Evolutionary conservation across 2,888 invertebrate genomes (phyloP), one percentile per base, ranked within the genome.

Genomic region (Drosophila testacea): DNA sequence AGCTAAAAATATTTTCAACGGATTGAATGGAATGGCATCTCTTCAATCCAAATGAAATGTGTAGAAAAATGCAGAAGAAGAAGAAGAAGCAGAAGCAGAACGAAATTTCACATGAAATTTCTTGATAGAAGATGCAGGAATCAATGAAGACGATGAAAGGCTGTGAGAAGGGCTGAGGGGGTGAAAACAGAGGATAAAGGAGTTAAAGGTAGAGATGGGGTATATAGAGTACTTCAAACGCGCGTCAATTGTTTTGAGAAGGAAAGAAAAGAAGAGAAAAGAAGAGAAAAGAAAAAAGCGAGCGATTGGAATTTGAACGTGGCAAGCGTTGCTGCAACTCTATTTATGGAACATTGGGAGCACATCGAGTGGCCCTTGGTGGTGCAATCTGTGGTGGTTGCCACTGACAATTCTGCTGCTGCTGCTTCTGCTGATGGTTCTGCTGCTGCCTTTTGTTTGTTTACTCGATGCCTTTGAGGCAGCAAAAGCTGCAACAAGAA

Each of bases 281-380:
- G 5, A 28, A 69, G n/a, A 30, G 2, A 2, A 22, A 2, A 22
- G 2, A 30, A 22, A 36, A 66, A 59, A 55, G 42, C 67, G 57
- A 67, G 57, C 81, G 81, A 76, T 80, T 76, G 77, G 72, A 77
- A 80, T 83, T 80, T 73, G 46, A 69, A 81, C 78, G 67, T 71
- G 71, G 51, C 71, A 50, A 41, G 41, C 30, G 47, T 56, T 36
- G 48, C 60, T 68, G 81, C 73, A 62, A 62, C 81, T 76, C 79
- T 83, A 83, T 83, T 83, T 83, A 83, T 89, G 89, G 83, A 89
- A 87, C 83, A 70, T 71, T 70, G 62, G 66, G 64, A 74, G 69
- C 69, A 30, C 79, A 59, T 69, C 69, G 59, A 73, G 55, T 75
- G 76, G 74, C 74, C 67, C 73, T 75, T 54, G 59, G 54, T 61